A percentile compares a stretch with the other conserved stretches of the same genome.
These are phyloP conservation scores for Polyploca ridens DNA, from an alignment of 2,888 invertebrate genomes.

Conservation along the genomic window DNA sequence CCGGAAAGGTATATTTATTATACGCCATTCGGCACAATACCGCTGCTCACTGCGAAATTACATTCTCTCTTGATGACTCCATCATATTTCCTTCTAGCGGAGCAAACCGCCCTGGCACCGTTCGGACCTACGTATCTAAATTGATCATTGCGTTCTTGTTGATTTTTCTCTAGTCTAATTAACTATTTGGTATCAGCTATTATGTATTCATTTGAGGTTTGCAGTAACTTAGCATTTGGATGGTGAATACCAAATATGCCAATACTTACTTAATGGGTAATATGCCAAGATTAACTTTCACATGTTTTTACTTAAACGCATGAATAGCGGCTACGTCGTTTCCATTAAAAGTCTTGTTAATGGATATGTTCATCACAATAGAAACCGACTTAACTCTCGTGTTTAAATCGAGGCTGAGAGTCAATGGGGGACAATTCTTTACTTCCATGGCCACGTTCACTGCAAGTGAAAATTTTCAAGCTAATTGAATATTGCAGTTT, in stretches of 20 bases:
- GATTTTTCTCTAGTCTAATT: neutral
- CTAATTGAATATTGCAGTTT: too few relatives aligned
- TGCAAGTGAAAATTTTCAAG: too few relatives aligned
- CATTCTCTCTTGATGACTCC: constrained; percentile 56
- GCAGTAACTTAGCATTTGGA: neutral
- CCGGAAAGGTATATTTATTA: constrained; percentile 64
- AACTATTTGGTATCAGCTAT: neutral
- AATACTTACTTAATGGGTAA: too few relatives aligned
- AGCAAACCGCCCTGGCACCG: neutral
- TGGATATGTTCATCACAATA: too few relatives aligned
- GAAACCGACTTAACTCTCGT: too few relatives aligned
- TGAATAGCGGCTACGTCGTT: too few relatives aligned
- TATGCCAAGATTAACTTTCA: too few relatives aligned
- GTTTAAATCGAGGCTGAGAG: too few relatives aligned
- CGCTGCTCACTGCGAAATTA: constrained; percentile 48
- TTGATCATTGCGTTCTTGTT: neutral
- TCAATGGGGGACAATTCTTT: too few relatives aligned
- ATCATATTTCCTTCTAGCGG: constrained; percentile 36
- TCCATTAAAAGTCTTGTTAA: too few relatives aligned
- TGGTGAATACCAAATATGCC: neutral
- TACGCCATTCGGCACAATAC: constrained; percentile 59
- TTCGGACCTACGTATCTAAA: neutral
- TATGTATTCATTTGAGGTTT: neutral
- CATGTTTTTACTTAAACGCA: too few relatives aligned
- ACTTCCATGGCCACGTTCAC: too few relatives aligned